These are phyloP conservation scores for Eueides isabella DNA, from an alignment of 1,140 invertebrate genomes.

Conservation along the genomic window DNA sequence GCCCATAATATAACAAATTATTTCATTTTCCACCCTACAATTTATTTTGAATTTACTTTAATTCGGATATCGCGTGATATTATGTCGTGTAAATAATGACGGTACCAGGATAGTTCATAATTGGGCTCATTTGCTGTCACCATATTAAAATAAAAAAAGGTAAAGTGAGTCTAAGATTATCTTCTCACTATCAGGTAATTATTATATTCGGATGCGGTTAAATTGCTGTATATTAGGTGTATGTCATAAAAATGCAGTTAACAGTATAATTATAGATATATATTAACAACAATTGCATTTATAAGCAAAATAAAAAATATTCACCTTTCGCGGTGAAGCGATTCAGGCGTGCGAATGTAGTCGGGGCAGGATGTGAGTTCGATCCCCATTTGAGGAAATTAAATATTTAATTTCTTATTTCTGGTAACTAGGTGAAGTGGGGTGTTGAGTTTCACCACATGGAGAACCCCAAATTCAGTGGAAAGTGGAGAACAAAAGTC, in stretches of 20 bases:
- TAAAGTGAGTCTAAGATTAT: neutral
- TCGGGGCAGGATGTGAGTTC: too few relatives aligned
- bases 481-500: too few relatives aligned
- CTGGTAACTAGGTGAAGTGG: too few relatives aligned
- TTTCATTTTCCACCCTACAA: slow-evolving; percentile 32
- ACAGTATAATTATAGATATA: neutral
- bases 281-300: too few relatives aligned
- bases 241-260: neutral
- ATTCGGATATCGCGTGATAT: slow-evolving; percentile 52
- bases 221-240: neutral
- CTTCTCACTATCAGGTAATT: neutral
- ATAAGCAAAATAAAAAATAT: too few relatives aligned
- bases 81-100: slow-evolving; percentile 43
- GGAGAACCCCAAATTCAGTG: too few relatives aligned
- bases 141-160: neutral
- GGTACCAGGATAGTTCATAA: slow-evolving; percentile 46
- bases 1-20: slow-evolving; percentile 27
- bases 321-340: too few relatives aligned
- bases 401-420: too few relatives aligned
- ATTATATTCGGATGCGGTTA: neutral
- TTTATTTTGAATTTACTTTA: slow-evolving; percentile 50
- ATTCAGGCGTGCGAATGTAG: too few relatives aligned
- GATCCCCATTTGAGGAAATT: too few relatives aligned
- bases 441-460: too few relatives aligned
- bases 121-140: slow-evolving; percentile 49